Evolutionary conservation across 2,888 invertebrate genomes (phyloP).

Genomic region (Neocrepidodera transversa): DNA sequence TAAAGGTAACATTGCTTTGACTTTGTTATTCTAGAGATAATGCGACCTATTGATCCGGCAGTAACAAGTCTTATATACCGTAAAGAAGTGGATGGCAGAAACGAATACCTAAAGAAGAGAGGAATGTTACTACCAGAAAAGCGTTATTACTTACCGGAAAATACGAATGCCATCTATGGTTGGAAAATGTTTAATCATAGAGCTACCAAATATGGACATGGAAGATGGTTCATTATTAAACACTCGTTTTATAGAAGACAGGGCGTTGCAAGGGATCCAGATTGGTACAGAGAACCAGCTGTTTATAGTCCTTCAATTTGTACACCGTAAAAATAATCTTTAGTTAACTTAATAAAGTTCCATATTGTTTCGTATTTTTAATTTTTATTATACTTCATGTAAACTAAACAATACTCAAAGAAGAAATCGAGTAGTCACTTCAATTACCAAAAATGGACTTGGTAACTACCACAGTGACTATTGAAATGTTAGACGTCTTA

Average conservation of each 20-base stretch:
- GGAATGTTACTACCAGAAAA: constrained; percentile 64
- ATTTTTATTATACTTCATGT: no score
- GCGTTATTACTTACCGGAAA: constrained; percentile 64
- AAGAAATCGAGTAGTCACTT: no score
- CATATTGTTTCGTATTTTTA: no score
- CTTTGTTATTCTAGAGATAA: background rate
- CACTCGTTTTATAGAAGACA: constrained; percentile 67
- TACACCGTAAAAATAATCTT: constrained; percentile 20
- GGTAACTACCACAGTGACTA: no score
- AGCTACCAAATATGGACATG: constrained; percentile 56
- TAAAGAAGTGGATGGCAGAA: constrained; percentile 60
- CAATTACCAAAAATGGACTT: no score
- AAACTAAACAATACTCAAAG: no score
- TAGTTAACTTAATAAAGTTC: no score
- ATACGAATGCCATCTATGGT: constrained; percentile 66
- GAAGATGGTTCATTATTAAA: constrained; percentile 63
- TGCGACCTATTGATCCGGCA: constrained; percentile 61
- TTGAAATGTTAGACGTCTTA: no score
- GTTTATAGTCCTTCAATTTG: constrained; percentile 56
- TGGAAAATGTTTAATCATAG: constrained; percentile 65
- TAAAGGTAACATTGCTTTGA: background rate
- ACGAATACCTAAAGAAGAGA: constrained; percentile 62
- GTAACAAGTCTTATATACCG: constrained; percentile 61
- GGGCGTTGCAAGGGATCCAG: constrained; percentile 65
- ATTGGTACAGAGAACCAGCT: constrained; percentile 64